These are phyloP conservation scores for Perdita meconis DNA, from an alignment of 2,888 invertebrate species.

Conservation along the genomic window DNA sequence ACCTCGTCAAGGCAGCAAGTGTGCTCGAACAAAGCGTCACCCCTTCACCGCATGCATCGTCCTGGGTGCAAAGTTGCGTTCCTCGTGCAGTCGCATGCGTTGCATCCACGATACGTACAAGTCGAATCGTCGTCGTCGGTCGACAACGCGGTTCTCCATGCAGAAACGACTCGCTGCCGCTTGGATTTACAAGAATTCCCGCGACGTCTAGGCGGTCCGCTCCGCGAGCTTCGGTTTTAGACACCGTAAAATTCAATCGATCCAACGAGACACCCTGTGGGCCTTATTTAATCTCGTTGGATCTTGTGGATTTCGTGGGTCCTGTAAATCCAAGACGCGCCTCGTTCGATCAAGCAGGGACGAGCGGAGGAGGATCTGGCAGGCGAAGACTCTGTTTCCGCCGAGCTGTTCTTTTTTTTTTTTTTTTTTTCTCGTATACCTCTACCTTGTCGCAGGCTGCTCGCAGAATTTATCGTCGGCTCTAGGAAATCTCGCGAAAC, in stretches of 20 bases:
- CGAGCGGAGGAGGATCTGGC: slow-evolving; percentile 17
- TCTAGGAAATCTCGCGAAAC: background rate
- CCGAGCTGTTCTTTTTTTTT: too few relatives aligned
- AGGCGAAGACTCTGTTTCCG: slow-evolving; percentile 12
- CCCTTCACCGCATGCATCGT: slow-evolving; percentile 30
- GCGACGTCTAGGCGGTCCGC: background rate
- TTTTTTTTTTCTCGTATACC: too few relatives aligned
- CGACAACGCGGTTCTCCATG: slow-evolving; percentile 25
- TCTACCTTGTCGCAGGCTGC: slow-evolving; percentile 22
- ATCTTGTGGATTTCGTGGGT: background rate
- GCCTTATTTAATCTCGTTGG: background rate
- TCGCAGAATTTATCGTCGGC: slow-evolving; percentile 28
- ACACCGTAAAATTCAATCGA: too few relatives aligned
- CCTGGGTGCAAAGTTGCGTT: slow-evolving; percentile 4
- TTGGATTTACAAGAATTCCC: background rate
- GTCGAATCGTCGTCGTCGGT: slow-evolving; percentile 13
- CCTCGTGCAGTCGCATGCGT: slow-evolving; percentile 32
- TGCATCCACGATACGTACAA: slow-evolving; percentile 26
- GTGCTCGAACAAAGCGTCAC: slow-evolving; percentile 34
- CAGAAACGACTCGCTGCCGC: background rate
- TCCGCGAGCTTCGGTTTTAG: background rate
- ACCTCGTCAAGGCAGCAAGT: slow-evolving; percentile 17
- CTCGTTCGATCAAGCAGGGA: background rate
- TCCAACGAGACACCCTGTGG: too few relatives aligned
- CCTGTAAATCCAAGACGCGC: slow-evolving; percentile 37